Base-by-base conservation (phyloP, 2,797 vertebrate genomes). In the Oceanodroma leucorhoa region DNA sequence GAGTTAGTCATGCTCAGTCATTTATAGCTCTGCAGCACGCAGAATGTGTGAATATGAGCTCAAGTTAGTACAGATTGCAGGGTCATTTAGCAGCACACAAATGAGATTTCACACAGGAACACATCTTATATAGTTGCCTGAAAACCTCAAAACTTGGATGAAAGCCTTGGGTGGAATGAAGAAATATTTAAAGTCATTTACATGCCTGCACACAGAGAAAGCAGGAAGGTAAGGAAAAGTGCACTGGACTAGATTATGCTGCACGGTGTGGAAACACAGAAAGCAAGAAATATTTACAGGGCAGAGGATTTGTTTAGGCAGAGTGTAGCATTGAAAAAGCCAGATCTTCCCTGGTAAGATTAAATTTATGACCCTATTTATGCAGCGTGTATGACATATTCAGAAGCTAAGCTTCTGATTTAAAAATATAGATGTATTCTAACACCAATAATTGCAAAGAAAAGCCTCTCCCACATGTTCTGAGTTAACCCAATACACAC, bases 1-100 rank as follows among this genome's bases (percentile, higher is more conserved):
- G 90, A 94, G 96, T 97, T 97, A 96, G 91, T 95, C 95, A 96
- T 87, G 93, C 93, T 94, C 87, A 94, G 72, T 90, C 93, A 96
- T 96, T 96, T 97, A 97, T 97, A 96, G 95, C 86, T 97, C 91
- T 94, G 87, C 86, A 95, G 91, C 93, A 54, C 1, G 23, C 72
- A 78, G 78, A 75, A 82, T 82, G 94, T 96, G 87, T 30, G 62
- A 97, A 96, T 14, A 11, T 67, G 72, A 97, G 86, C 95, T 96
- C 71, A 94, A 97, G 92, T 96, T 95, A 96, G 86, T 90, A 83
- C 90, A 95, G 95, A 81, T 78, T 93, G 80, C 64, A 88, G 91
- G 94, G 95, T 94, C 94, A 90, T 81, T 94, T 93, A 92, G 58
- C 92, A 95, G 75, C 79, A 60, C 70, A 41, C 30, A 83, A 94